Evolutionary conservation across 2,113 vertebrate genomes (phyloP).

Genomic region (Xiphophorus couchianus): DNA sequence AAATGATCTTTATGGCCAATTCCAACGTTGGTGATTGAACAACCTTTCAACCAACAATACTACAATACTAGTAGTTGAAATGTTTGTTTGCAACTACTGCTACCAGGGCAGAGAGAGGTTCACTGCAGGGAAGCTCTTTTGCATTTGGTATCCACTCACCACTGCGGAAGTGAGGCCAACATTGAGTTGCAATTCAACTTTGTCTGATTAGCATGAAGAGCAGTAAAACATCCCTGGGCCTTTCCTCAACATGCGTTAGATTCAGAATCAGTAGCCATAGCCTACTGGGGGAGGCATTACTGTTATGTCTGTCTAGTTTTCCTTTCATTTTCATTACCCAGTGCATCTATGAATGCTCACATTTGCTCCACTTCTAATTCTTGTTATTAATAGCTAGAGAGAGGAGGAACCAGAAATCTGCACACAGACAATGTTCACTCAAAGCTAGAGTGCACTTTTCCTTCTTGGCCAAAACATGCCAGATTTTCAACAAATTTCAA

Average conservation of each 20-base stretch:
- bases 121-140: conserved; percentile 57
- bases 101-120: neutral
- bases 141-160: conserved; percentile 68
- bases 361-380: conserved; percentile 19
- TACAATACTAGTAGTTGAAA: too few relatives aligned
- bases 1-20: conserved; percentile 9
- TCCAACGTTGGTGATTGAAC: conserved; percentile 15
- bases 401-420: neutral
- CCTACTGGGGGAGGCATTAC: conserved; percentile 24
- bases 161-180: conserved; percentile 48
- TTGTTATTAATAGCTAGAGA: neutral
- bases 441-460: neutral
- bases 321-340: conserved; percentile 38
- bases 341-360: conserved; percentile 14
- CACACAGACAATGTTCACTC: conserved; percentile 5
- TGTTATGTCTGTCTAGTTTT: conserved; percentile 13
- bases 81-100: neutral
- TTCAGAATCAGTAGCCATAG: conserved; percentile 23
- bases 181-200: conserved; percentile 73
- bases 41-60: conserved; percentile 19
- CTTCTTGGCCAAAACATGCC: neutral
- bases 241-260: conserved; percentile 35
- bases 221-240: conserved; percentile 23
- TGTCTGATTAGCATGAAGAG: conserved; percentile 59
- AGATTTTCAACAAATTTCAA: neutral